These are phyloP conservation scores for Sander lucioperca DNA, from an alignment of 2,113 vertebrate species.

Conservation along the genomic window DNA sequence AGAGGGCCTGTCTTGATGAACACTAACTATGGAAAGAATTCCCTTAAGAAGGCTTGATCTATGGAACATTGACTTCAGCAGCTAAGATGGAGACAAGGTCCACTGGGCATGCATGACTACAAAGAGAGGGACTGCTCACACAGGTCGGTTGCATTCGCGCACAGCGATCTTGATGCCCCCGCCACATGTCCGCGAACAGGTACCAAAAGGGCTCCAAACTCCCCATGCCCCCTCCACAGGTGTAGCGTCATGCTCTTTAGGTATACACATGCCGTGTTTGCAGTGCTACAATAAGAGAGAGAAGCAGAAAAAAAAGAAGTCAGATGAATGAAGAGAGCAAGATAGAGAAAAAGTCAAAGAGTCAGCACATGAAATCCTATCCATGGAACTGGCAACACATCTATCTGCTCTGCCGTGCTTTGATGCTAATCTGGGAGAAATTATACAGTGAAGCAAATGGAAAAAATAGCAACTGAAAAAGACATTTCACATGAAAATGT, in stretches of 20 bases:
- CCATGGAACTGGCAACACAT: conserved; percentile 60
- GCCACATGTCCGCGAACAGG: conserved; percentile 94
- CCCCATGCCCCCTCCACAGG: conserved; percentile 94
- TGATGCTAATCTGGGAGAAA: conserved; percentile 70
- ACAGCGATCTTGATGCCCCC: conserved; percentile 94
- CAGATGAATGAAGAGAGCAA: neutral
- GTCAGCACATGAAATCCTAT: conserved; percentile 39
- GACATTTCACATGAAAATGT: conserved; percentile 47
- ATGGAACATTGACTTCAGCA: conserved; percentile 74
- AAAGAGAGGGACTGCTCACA: conserved; percentile 86
- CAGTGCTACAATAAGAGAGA: conserved; percentile 88
- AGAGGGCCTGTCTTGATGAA: conserved; percentile 45
- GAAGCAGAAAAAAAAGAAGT: neutral
- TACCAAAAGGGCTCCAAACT: conserved; percentile 95
- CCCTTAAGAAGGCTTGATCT: conserved; percentile 58
- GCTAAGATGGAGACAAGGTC: conserved; percentile 65
- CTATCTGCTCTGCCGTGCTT: conserved; percentile 52
- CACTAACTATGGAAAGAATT: conserved; percentile 70
- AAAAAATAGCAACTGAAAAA: conserved; percentile 39
- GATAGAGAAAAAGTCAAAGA: neutral
- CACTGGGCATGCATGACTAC: conserved; percentile 65
- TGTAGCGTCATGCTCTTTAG: conserved; percentile 88
- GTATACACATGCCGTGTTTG: conserved; percentile 93
- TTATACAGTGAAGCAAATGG: conserved; percentile 54
- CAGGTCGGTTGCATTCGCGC: conserved; percentile 95